Evolutionary conservation across 2,113 vertebrate genomes (phyloP), one percentile per base, ranked within the genome.

Genomic region (Albula goreensis): DNA sequence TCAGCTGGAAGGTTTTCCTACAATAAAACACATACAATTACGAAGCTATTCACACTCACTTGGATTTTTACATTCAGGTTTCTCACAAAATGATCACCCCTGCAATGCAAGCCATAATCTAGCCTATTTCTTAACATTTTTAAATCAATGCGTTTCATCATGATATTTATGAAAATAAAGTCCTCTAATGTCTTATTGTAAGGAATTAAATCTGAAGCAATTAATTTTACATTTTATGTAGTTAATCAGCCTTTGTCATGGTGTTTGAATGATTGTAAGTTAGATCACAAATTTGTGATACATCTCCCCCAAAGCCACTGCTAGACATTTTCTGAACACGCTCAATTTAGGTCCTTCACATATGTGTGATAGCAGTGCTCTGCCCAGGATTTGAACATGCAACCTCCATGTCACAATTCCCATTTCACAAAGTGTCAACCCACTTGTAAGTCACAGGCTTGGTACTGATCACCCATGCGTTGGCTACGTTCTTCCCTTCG

Each of bases 1-100:
- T 86, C 78, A 87, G 52, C 77, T 74, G 17, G 52, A 70, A 31
- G 78, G 41, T 53, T 17, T 50, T 22, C 19, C 56, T 74, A 51
- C 51, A 49, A 77, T 84, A 85, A 80, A 50, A 10, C 50, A 25
- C 56, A 63, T 80, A 13, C 15, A 51, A 49, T 86, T 80, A 86
- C 17, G 60, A 41, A 41, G 31, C 31, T 41, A 41, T 41, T 41
- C 31, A 41, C 31, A 41, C 31, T 41, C 31, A 41, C 31, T 41
- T 41, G 31, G 31, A 41, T 41, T 41, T 41, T 41, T 41, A 19
- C 0, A 66, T 19, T 66, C 15, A 22, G 5, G 19, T n/a, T 9
- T 51, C 5, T 50, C 80, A 81, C 60, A 19, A 66, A 66, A 66
- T 19, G 60, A 0, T 13, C 12, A 25, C n/a, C 17, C 77, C 2